Percentiles rank a stretch among this genome's conserved stretches.
phyloP scores from a whole-genome alignment of 2,888 invertebrate species.

The Agrilus biguttatus region DNA sequence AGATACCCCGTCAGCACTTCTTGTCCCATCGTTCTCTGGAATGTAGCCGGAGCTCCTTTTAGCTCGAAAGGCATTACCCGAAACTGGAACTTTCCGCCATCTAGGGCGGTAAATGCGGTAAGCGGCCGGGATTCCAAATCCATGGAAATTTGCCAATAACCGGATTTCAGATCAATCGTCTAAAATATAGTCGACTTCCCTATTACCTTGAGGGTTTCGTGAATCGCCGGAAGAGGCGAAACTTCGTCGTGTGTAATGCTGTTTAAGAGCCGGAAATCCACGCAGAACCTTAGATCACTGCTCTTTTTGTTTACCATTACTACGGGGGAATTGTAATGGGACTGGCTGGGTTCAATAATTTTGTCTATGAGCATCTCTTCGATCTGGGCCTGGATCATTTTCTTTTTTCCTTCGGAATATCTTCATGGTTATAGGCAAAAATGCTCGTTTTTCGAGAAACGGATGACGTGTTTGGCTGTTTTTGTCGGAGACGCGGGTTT shows the following conservation, averaged over 20 bases:
- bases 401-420: conserved; percentile 9
- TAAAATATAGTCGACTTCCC: conserved; percentile 15
- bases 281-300: conserved; percentile 1
- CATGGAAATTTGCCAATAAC: conserved; percentile 21
- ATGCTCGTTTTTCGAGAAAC: neutral
- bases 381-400: conserved; percentile 7
- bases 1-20: conserved; percentile 10
- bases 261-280: conserved; percentile 12
- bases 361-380: conserved; percentile 11
- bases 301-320: conserved; percentile 12
- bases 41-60: conserved; percentile 16
- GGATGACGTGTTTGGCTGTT: no score
- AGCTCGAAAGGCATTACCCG: conserved; percentile 17
- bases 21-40: conserved; percentile 16
- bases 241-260: conserved; percentile 6
- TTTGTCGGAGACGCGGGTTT: no score
- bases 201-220: conserved; percentile 12
- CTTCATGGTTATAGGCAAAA: conserved; percentile 11
- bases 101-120: conserved; percentile 10
- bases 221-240: conserved; percentile 12
- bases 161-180: conserved; percentile 16
- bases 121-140: conserved; percentile 2
- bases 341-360: conserved; percentile 10
- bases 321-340: conserved; percentile 8
- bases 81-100: conserved; percentile 16